These are phyloP conservation scores for Passer montanus DNA, from an alignment of 2,113 vertebrate genomes.

Conservation along the genomic window DNA sequence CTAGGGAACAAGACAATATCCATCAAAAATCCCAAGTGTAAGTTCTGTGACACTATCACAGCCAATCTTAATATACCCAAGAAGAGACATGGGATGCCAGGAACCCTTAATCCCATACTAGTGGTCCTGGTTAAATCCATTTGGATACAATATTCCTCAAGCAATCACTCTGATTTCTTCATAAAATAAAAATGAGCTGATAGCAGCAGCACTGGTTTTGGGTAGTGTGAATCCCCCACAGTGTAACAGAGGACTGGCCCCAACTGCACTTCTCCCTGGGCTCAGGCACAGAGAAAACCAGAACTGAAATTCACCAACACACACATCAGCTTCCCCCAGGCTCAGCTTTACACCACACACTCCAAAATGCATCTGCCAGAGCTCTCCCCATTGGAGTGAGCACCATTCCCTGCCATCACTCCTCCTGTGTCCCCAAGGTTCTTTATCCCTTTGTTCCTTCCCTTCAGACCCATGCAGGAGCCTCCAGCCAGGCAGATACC, in stretches of 20 bases:
- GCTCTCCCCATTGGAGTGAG: neutral
- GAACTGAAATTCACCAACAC: neutral
- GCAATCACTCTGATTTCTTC: neutral
- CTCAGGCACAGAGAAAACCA: neutral
- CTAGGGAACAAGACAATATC: neutral
- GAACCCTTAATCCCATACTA: neutral
- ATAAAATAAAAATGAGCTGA: neutral
- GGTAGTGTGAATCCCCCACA: neutral
- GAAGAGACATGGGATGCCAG: accelerated
- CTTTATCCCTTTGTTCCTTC: neutral
- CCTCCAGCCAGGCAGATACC: neutral
- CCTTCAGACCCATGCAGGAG: neutral
- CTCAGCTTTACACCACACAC: neutral
- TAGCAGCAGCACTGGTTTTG: accelerated
- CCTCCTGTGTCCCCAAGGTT: neutral
- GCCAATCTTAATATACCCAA: neutral
- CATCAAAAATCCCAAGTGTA: neutral
- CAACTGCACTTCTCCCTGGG: accelerated
- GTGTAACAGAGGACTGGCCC: neutral
- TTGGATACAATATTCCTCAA: neutral
- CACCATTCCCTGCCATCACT: neutral
- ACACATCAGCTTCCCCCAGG: neutral
- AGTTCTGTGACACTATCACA: neutral
- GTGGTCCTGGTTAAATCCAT: neutral
- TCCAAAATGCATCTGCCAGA: neutral